phyloP scores from a whole-genome alignment of 2,888 invertebrate species.

The Andrena bucephala region DNA sequence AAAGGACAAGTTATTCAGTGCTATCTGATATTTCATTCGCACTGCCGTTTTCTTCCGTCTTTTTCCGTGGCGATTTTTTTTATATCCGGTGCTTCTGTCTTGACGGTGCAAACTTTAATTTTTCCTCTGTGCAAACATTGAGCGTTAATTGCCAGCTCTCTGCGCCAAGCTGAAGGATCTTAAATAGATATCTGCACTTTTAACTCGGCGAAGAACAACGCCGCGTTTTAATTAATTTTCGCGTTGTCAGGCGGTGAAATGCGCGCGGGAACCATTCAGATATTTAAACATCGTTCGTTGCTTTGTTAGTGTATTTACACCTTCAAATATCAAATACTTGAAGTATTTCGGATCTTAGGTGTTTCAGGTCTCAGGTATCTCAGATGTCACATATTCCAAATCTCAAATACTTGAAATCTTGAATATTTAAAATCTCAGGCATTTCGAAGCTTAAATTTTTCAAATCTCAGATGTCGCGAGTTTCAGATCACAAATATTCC shows the following conservation, averaged over 20 bases:
- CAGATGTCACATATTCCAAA: too few species aligned
- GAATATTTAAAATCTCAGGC: too few species aligned
- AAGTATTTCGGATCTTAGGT: too few species aligned
- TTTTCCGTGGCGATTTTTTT: neutral
- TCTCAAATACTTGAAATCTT: too few species aligned
- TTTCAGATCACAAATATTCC: too few species aligned
- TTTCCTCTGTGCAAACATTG: slow-evolving; percentile 29
- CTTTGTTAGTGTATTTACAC: too few species aligned
- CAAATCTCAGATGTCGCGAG: too few species aligned
- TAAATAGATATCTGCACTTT: slow-evolving; percentile 17
- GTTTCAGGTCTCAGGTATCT: too few species aligned
- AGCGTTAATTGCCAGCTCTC: slow-evolving; percentile 17
- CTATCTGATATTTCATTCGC: slow-evolving; percentile 10
- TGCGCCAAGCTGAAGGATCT: slow-evolving; percentile 5
- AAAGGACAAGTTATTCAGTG: slow-evolving; percentile 8
- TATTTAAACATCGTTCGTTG: neutral
- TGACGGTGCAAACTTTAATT: neutral
- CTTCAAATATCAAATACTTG: too few species aligned
- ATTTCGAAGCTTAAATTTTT: too few species aligned
- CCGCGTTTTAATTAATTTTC: slow-evolving; percentile 5
- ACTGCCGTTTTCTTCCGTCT: neutral
- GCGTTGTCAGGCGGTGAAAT: neutral
- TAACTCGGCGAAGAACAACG: neutral
- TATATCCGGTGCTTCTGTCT: neutral
- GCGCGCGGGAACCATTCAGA: neutral